Base-by-base conservation (phyloP, 2,888 invertebrate species). In the Gnatocerus cornutus region DNA sequence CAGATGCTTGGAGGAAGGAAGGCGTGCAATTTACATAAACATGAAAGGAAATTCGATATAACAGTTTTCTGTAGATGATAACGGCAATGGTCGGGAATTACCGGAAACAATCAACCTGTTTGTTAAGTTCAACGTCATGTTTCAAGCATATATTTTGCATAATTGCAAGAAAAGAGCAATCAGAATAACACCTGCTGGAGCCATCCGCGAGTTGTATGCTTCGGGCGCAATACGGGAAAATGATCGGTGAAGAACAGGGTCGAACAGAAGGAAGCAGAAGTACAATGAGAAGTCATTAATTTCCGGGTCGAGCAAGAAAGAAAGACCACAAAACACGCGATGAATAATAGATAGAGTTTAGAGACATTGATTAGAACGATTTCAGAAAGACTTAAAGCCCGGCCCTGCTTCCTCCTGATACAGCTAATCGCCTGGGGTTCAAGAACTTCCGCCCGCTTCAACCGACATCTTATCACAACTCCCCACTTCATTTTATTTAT, bases 91-190 rank as follows among this genome's bases (percentile, higher is more conserved):
- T 21, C 21, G 46, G 46, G 46, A 46, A 46, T 46, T 46, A 50
- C 27, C 27, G 30, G 50, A 50, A 50, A 50, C 30, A 12, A 29
- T 50, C 30, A 50, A 48, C 48, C 13, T 13, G 14, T 46, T 46
- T 21, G 46, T 46, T 16, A 43, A 9, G 21, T 16, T n/a, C 16
- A 46, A 46, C 46, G 16, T 21, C 46, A 12, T 43, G 6, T 21
- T 21, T 21, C 21, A 21, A 21, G 21, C 21, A 21, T 13, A 3
- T 10, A 43, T 7, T 43, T 43, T 43, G 7, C 43, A 43, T 43
- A 43, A 43, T 48, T 27, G 16, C 21, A 27, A 14, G 16, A 21
- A 16, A 48, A 16, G 16, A 48, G 16, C 48, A 48, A 48, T 48
- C 48, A 16, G 4, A 46, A 46, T 16, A 48, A 27, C 48, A 48